These are phyloP conservation scores for Drosophila navojoa DNA, from an alignment of 1,140 invertebrate species.

Conservation along the genomic window DNA sequence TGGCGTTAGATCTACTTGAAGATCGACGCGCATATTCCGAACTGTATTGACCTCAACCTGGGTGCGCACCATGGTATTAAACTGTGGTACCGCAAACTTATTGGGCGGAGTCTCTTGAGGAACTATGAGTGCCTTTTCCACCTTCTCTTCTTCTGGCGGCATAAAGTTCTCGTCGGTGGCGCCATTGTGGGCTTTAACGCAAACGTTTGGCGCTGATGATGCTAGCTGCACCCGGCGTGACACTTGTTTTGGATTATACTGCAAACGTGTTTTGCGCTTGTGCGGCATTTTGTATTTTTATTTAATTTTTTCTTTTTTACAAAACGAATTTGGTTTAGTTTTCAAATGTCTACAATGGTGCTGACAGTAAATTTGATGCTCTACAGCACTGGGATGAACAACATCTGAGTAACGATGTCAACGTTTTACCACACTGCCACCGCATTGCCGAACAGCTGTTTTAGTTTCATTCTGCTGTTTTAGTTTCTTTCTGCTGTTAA, in stretches of 20 bases:
- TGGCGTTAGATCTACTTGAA: conserved; percentile 18
- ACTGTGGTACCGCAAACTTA: conserved; percentile 39
- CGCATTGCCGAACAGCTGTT: conserved; percentile 42
- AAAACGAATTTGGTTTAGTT: neutral
- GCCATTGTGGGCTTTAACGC: conserved; percentile 19
- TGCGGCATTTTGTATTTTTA: conserved; percentile 44
- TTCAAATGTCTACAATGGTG: neutral
- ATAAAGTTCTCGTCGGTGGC: neutral
- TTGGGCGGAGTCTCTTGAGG: neutral
- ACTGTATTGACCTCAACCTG: conserved; percentile 27
- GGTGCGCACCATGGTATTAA: conserved; percentile 45
- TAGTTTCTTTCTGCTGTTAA: neutral
- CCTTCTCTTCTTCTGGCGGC: neutral
- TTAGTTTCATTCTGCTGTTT: conserved; percentile 1
- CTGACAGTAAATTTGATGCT: neutral
- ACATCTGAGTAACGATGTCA: neutral
- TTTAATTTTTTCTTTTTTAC: neutral
- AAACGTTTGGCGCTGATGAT: neutral
- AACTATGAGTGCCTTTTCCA: neutral
- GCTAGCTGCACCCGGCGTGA: conserved; percentile 3
- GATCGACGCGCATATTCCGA: neutral
- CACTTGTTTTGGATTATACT: conserved; percentile 14
- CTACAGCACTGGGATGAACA: conserved; percentile 18
- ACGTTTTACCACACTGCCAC: conserved; percentile 22
- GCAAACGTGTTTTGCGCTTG: conserved; percentile 27